A percentile compares a stretch with the other conserved stretches of the same genome.
Evolutionary conservation across 2,888 invertebrate genomes (phyloP).

Genomic region (Drosophila neutralis): DNA sequence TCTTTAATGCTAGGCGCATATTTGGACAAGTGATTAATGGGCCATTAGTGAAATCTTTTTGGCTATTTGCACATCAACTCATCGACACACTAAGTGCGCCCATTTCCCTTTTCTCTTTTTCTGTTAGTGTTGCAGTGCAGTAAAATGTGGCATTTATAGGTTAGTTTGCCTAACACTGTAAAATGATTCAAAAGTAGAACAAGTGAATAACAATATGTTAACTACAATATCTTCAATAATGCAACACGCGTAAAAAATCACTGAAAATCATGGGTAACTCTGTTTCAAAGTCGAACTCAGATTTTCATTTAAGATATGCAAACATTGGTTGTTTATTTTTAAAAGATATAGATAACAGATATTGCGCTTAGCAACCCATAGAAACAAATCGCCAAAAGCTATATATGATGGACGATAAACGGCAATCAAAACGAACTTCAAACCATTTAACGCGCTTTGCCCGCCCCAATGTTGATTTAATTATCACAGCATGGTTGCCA

Average conservation of each 20-base stretch:
- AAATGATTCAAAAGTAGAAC: neutral
- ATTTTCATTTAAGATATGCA: constrained; percentile 69
- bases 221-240: neutral
- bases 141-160: neutral
- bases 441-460: constrained; percentile 60
- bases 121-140: neutral
- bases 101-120: constrained; percentile 11
- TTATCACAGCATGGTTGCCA: constrained; percentile 78
- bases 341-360: constrained; percentile 7
- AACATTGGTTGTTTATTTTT: constrained; percentile 36
- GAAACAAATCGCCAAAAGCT: constrained; percentile 24
- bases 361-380: neutral
- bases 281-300: constrained; percentile 38
- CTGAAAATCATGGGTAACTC: neutral
- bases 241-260: neutral
- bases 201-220: neutral
- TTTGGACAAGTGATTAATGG: constrained; percentile 72
- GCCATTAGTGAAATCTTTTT: constrained; percentile 64
- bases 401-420: constrained; percentile 54
- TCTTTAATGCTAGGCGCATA: constrained; percentile 56
- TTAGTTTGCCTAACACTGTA: neutral
- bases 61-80: constrained; percentile 41
- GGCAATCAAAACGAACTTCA: constrained; percentile 69
- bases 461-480: constrained; percentile 72
- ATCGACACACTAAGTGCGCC: constrained; percentile 9